Evolutionary conservation across 1,140 invertebrate genomes (phyloP).

Genomic region (Pectinophora gossypiella): DNA sequence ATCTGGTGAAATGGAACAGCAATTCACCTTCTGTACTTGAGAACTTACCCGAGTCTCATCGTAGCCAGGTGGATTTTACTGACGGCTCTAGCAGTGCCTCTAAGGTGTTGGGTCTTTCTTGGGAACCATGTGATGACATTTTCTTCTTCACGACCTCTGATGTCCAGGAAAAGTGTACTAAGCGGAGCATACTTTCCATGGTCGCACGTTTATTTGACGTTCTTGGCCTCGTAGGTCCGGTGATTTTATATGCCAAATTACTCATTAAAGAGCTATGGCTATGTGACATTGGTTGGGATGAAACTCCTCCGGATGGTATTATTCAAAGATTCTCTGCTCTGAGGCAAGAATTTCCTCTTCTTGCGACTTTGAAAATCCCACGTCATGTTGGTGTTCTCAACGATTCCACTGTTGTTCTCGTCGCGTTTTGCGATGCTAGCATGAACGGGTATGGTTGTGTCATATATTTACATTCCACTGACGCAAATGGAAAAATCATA

Average conservation of each 20-base stretch:
- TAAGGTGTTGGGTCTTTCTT: conserved; percentile 9
- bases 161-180: conserved; percentile 3
- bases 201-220: conserved; percentile 7
- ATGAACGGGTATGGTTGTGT: conserved; percentile 11
- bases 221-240: conserved; percentile 2
- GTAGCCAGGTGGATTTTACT: neutral
- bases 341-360: conserved; percentile 8
- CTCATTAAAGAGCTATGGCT: conserved; percentile 10
- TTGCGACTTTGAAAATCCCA: conserved; percentile 7
- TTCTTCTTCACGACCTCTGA: neutral
- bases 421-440: conserved; percentile 14
- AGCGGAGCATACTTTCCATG: conserved; percentile 8
- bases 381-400: conserved; percentile 10
- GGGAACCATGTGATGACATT: conserved; percentile 9
- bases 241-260: conserved; percentile 9
- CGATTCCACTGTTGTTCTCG: no score
- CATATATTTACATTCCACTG: conserved; percentile 10
- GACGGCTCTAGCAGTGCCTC: neutral
- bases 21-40: conserved; percentile 1
- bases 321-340: conserved; percentile 3
- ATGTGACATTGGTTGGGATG: conserved; percentile 9
- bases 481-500: neutral
- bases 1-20: conserved; percentile 9
- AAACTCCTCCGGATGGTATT: conserved; percentile 3
- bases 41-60: neutral